A percentile compares a stretch with the other conserved stretches of the same genome.
Evolutionary conservation across 2,113 vertebrate species (phyloP).

Genomic region (Lethenteron camtschaticum): DNA sequence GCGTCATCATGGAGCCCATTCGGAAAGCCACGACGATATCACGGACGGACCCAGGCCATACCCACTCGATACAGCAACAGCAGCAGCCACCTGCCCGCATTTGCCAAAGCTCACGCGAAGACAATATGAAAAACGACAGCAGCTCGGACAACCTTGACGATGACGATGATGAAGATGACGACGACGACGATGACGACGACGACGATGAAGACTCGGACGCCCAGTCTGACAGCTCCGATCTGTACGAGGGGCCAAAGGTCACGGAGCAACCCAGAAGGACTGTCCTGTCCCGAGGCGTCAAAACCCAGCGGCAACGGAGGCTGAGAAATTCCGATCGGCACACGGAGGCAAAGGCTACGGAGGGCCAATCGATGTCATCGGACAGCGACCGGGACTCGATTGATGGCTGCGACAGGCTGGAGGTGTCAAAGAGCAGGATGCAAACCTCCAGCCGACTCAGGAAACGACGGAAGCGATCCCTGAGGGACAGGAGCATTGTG

Average conservation of each 20-base stretch:
- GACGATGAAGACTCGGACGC: neutral
- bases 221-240: constrained; percentile 2
- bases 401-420: too few relatives aligned
- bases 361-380: neutral
- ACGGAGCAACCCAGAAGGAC: neutral
- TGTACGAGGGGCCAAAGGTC: constrained; percentile 2
- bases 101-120: neutral
- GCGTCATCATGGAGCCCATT: constrained; percentile 5
- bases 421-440: too few relatives aligned
- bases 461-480: neutral
- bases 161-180: neutral
- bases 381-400: neutral
- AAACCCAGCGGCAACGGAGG: neutral
- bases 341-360: neutral
- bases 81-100: neutral
- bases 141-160: neutral
- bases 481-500: neutral
- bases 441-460: neutral
- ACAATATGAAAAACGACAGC: neutral
- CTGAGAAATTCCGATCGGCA: neutral
- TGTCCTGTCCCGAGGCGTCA: neutral
- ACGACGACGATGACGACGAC: neutral
- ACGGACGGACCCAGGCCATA: too few relatives aligned
- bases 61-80: neutral
- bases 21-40: neutral